Base-by-base conservation (phyloP, 2,888 invertebrate genomes). In the Apoderus coryli region DNA sequence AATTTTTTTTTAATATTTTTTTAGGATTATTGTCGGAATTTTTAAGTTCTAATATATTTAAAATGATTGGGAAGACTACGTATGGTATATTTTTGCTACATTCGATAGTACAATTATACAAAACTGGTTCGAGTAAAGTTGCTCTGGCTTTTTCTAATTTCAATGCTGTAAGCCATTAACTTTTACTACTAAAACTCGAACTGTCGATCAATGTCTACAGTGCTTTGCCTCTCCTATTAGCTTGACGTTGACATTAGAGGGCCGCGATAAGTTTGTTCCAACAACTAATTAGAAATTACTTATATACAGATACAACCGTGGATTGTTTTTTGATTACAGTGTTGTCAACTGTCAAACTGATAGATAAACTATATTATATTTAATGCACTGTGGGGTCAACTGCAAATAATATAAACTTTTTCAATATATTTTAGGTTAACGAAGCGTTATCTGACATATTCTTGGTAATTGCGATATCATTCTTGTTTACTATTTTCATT, bases 21-120 rank as follows among this genome's bases (percentile, higher is more conserved):
- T 34, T 36, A 52, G 52, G 52, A 29, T 34, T 47, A 22, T 30
- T 53, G 14, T 48, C 52, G 33, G 37, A 44, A 12, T 44, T 54
- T 32, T 33, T 55, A 14, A 49, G 49, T 3, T 29, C 41, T 3
- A 41, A 46, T 19, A 29, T 49, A 12, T 54, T 53, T 33, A 44
- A 49, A 44, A 47, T 56, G 4, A 36, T 57, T 10, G 49, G 51
- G n/a, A 45, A 51, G 31, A 33, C 57, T 7, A 47, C 54, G 3
- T 58, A 57, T 39, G 48, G 47, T 9, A 49, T 53, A 19, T 58
- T 53, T 41, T 36, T 59, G 25, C 44, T 49, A 3, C 57, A 57
- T 37, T 45, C 53, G 31, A 40, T 44, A 7, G 32, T 54, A 2
- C 52, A 54, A 38, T 40, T 48, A 26, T 44, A 46, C 27, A 40